A percentile compares a stretch with the other conserved stretches of the same genome.
phyloP scores from a whole-genome alignment of 1,140 invertebrate genomes.

The Drosophila setifemur region DNA sequence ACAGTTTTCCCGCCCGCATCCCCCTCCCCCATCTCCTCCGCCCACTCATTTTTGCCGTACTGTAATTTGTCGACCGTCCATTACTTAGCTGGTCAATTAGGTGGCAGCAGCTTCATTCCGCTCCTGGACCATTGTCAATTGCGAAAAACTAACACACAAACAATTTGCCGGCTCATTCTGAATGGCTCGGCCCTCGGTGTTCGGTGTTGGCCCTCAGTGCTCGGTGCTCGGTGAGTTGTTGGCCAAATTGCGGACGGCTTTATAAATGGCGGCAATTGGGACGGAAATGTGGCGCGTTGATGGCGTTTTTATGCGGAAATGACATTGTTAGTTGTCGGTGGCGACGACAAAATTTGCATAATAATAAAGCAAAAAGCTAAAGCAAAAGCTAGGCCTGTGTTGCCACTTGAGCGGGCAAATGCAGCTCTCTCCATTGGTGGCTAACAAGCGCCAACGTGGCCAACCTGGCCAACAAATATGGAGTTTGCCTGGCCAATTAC shows the following conservation, averaged over 20 bases:
- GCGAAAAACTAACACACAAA: slow-evolving; percentile 50
- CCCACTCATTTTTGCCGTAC: background rate
- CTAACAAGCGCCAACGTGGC: slow-evolving; percentile 27
- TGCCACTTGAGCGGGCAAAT: slow-evolving; percentile 24
- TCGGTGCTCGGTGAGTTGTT: slow-evolving; percentile 8
- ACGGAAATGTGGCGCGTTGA: slow-evolving; percentile 60
- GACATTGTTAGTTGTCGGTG: slow-evolving; percentile 71
- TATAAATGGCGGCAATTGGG: slow-evolving; percentile 75
- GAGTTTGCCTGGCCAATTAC: slow-evolving; percentile 53
- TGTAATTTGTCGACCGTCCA: slow-evolving; percentile 42
- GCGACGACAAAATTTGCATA: slow-evolving; percentile 69
- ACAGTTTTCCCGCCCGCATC: no score
- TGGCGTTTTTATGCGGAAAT: slow-evolving; percentile 73
- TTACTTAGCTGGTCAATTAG: slow-evolving; percentile 65
- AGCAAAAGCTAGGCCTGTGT: background rate
- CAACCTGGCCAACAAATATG: background rate
- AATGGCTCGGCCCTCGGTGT: slow-evolving; percentile 9
- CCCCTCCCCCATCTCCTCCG: no score
- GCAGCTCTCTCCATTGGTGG: slow-evolving; percentile 51
- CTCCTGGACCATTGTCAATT: slow-evolving; percentile 53
- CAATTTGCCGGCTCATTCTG: slow-evolving; percentile 62
- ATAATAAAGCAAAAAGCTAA: slow-evolving; percentile 61
- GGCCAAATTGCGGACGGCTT: slow-evolving; percentile 39
- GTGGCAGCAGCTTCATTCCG: slow-evolving; percentile 32
- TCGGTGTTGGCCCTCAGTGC: background rate